Evolutionary conservation across 2,113 vertebrate genomes (phyloP), one percentile per base, ranked within the genome.

Genomic region (Saccopteryx leptura): DNA sequence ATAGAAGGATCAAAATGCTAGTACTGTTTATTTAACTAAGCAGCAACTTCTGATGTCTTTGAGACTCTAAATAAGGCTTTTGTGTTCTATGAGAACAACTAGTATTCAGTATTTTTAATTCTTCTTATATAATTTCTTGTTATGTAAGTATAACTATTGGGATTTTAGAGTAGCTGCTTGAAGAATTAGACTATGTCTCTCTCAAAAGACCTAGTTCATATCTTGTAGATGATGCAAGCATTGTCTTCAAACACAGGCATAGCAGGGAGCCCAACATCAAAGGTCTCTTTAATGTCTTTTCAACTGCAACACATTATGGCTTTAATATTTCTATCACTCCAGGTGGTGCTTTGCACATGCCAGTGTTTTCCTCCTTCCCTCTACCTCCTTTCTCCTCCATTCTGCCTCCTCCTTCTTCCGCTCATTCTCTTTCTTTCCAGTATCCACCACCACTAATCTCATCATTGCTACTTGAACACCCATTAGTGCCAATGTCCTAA

Each of bases 61-160:
- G 33, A 91, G 81, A 76, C 28, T 85, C 8, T 28, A 50, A 66
- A 69, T 54, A 63, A 71, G 31, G 52, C 28, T 74, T 91, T 65
- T 26, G 7, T 92, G 46, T 82, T 95, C 61, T 60, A 81, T 90
- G 66, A 95, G 58, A 66, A 65, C 28, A 58, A 78, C 39, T 18
- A 23, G 56, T 54, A 23, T 63, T 93, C 10, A 14, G 28, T 83
- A 92, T 97, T 96, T 97, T 95, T 88, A 92, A 82, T 79, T 65
- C 14, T 89, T 76, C 88, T 96, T 92, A 92, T 11, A 66, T 80
- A 97, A 97, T 15, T 80, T 88, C 48, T 72, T 26, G 5, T 96
- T 97, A 97, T 68, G 6, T 95, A 97, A 97, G 72, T 58, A 88
- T 79, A 92, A 92, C 88, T 93, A 75, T 92, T 92, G 94, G 91